Base-by-base conservation (phyloP, 2,113 vertebrate species). In the Dipodomys stephensi region DNA sequence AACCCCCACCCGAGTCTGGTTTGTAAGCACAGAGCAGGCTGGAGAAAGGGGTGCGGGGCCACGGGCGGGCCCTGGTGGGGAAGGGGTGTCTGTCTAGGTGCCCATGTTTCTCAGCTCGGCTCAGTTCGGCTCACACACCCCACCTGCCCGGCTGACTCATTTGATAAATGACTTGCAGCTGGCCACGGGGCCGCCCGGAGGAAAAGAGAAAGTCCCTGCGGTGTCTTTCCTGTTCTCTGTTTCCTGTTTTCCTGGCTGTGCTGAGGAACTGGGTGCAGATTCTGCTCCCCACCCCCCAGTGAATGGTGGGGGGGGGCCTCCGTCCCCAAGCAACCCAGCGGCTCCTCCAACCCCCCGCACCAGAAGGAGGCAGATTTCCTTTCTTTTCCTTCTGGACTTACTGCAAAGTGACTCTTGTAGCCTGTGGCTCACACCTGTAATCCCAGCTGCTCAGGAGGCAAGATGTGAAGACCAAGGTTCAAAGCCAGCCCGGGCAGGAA, bases 181-280 rank as follows among this genome's bases (percentile, higher is more conserved):
- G 64, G 9, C 79, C 39, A 15, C 76, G 49, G 22, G 95, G 64
- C 77, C 0, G 0, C 16, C 68, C 71, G 15, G 27, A 62, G 83
- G 85, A 88, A 92, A 60, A 94, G 83, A 96, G 85, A 88, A 80
- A 83, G 3, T 53, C 64, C 78, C 53, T 18, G 53, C 3, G 13
- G 49, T 35, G n/a, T 18, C 78, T 27, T 81, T 90, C 64, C 20
- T 87, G 68, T 88, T 3, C 67, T 22, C 67, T 8, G 46, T 25
- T 35, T 60, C n/a, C 49, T 71, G 13, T 30, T 23, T 87, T 81
- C 72, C 64, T 85, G 28, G 60, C 49, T 91, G 30, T 74, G 57
- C 93, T 86, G 76, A 92, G 94, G 94, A 96, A 83, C 77, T 93
- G 65, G 25, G n/a, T 68, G 27, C 65, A 90, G 53, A 57, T 57